Conservation (phyloP, 2,888 invertebrate genomes). For the Limnephilus rhombicus region DNA sequence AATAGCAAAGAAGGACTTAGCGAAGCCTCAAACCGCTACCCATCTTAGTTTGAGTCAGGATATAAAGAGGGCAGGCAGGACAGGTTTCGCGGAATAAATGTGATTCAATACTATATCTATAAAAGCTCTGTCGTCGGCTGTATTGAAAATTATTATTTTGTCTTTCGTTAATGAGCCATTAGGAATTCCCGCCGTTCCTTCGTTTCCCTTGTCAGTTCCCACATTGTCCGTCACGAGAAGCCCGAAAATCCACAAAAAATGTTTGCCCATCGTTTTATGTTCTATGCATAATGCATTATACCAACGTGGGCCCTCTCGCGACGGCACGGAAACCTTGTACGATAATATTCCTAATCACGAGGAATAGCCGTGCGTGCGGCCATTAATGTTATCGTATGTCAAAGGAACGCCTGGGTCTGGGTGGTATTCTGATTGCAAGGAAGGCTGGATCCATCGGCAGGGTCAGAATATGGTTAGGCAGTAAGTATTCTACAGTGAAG, state of each 20-base stretch:
- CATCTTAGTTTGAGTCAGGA: not conserved
- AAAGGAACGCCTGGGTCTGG: not conserved
- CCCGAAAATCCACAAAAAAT: constrained; percentile 41
- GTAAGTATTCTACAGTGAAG: not conserved
- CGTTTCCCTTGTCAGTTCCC: constrained; percentile 42
- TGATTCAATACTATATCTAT: not conserved
- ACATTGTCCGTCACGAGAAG: constrained; percentile 44
- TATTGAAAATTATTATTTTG: not conserved
- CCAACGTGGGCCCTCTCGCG: constrained; percentile 20
- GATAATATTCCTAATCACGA: constrained; percentile 25
- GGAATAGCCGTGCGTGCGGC: constrained; percentile 25
- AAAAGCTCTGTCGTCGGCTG: not conserved
- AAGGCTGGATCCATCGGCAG: not conserved
- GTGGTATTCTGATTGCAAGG: not conserved
- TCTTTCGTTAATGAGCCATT: constrained; percentile 49
- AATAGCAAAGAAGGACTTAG: not conserved
- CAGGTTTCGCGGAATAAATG: not conserved
- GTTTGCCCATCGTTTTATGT: constrained; percentile 17
- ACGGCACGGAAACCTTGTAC: constrained; percentile 53
- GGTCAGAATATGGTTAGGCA: not conserved
- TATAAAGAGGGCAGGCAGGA: not conserved
- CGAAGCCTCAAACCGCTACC: constrained; percentile 6
- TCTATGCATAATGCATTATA: constrained; percentile 47
- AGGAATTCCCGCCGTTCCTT: constrained; percentile 38
- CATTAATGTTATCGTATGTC: constrained; percentile 26